Evolutionary conservation across 2,888 invertebrate species (phyloP), one percentile per base, ranked within the genome.

Genomic region (Subacronicta megacephala): DNA sequence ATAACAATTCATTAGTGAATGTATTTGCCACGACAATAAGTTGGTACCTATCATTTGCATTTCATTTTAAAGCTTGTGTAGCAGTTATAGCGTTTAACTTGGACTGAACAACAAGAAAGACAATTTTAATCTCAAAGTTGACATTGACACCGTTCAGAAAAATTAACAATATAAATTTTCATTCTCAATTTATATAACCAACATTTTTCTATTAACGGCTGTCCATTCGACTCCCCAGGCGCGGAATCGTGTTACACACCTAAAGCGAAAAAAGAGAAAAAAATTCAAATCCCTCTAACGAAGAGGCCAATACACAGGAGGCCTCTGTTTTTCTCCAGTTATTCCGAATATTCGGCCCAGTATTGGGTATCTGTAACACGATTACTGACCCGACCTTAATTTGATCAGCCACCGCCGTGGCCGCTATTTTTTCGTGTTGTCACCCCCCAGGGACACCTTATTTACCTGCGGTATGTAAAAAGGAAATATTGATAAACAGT

Each of bases 321-420:
- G 82, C 85, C 82, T 80, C 82, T 90, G 89, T 90, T 92, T 90
- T 90, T 85, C 87, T 88, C 77, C 80, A 83, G 85, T 90, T 90
- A 88, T 90, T 88, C 81, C 82, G 88, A 87, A 89, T 88, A 87
- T 86, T 88, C 83, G 81, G 75, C 79, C 83, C 80, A 83, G 90
- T 92, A 90, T 93, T 92, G 89, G 90, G 84, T 93, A 89, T 93
- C 93, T 81, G 92, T 93, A 94, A 94, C 88, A 83, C 85, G 91
- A 94, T 94, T 93, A 94, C 90, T 93, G 93, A 92, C 93, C 93
- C 88, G 85, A 80, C 86, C 89, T 88, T 93, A 94, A 94, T 93
- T 92, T 88, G 84, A 93, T 94, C 90, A 92, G 83, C 75, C 77
- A 80, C 76, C 82, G 80, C 61, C 77, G 81, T 85, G 83, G 88